These are phyloP conservation scores for Drosophila kambysellisi DNA, from an alignment of 2,888 invertebrate species.

Conservation along the genomic window DNA sequence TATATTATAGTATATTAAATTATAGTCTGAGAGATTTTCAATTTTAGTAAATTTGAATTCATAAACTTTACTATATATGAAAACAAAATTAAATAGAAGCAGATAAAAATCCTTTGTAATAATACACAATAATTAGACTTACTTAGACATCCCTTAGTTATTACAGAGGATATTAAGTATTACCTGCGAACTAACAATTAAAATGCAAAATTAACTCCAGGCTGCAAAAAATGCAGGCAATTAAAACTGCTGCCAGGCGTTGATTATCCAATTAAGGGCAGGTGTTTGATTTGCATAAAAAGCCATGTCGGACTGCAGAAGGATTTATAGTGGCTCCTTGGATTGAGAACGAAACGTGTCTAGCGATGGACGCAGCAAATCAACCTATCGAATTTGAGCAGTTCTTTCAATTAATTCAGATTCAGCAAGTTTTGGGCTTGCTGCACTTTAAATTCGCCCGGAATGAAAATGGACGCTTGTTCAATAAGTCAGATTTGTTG, in stretches of 20 bases:
- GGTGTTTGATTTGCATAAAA: conserved; percentile 28
- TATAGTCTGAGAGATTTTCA: not conserved
- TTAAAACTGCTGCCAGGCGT: conserved; percentile 5
- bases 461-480: conserved; percentile 35
- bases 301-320: not conserved
- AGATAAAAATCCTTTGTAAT: not conserved
- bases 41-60: not conserved
- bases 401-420: conserved; percentile 32
- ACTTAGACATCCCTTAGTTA: not conserved
- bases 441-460: conserved; percentile 46
- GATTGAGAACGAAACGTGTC: not conserved
- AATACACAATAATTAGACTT: not conserved
- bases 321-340: not conserved
- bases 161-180: not conserved
- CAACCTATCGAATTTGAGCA: conserved; percentile 50
- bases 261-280: conserved; percentile 30
- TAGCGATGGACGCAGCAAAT: conserved; percentile 2
- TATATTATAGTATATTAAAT: too few species aligned
- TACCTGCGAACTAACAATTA: conserved; percentile 30
- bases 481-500: conserved; percentile 11
- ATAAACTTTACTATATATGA: not conserved
- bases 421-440: conserved; percentile 15
- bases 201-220: conserved; percentile 9
- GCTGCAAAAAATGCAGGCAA: conserved; percentile 21
- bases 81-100: too few species aligned